Conservation (phyloP, 1,140 invertebrate genomes). For the Melitaea cinxia region DNA sequence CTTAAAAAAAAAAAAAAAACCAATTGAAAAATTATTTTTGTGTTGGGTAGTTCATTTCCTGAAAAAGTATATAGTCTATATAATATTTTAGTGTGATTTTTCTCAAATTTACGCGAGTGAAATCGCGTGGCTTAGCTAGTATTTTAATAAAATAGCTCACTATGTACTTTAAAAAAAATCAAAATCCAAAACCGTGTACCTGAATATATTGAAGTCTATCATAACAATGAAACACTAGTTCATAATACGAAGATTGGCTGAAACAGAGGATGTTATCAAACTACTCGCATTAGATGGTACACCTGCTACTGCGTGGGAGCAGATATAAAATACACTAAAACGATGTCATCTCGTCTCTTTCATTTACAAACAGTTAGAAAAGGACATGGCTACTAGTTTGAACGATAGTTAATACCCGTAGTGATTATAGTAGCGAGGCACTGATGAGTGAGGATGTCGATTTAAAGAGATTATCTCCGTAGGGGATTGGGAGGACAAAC, state of each 20-base stretch:
- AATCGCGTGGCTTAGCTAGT: no score
- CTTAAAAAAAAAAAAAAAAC: no score
- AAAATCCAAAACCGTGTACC: background rate
- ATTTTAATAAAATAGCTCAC: no score
- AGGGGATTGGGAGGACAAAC: constrained; percentile 32
- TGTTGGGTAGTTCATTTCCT: no score
- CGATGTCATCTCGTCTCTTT: constrained; percentile 15
- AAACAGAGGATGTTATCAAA: constrained; percentile 28
- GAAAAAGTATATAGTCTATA: no score
- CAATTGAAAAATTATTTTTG: no score
- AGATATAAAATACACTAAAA: constrained; percentile 21
- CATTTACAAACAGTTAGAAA: background rate
- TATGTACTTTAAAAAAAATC: no score
- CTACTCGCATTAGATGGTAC: constrained; percentile 16
- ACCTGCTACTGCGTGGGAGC: constrained; percentile 40
- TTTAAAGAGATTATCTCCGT: constrained; percentile 41
- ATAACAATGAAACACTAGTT: constrained; percentile 8
- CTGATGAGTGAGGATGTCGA: constrained; percentile 34
- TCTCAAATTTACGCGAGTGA: no score
- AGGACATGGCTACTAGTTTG: constrained; percentile 3
- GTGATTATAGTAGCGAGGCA: constrained; percentile 29
- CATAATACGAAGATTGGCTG: constrained; percentile 25
- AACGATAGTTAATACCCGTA: constrained; percentile 22
- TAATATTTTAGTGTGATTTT: no score
- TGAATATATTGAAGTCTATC: constrained; percentile 3